These are phyloP conservation scores for Octopus bimaculoides DNA, from an alignment of 1,140 invertebrate genomes.

Conservation along the genomic window DNA sequence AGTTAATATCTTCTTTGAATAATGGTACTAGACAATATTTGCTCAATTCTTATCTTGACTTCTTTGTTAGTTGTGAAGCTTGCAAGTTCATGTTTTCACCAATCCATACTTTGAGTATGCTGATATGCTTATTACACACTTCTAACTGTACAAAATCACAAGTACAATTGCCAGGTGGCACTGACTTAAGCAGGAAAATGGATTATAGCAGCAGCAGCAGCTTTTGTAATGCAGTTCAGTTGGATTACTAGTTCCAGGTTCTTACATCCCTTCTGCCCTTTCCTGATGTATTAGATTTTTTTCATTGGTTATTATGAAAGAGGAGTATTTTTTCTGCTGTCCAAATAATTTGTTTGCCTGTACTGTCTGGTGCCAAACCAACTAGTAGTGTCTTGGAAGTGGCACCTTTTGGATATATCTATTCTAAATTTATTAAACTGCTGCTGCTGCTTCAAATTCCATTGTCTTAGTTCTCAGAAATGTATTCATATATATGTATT, in stretches of 20 bases:
- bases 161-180: too few relatives aligned
- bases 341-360: conserved; percentile 11
- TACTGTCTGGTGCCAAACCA: not conserved
- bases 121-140: too few relatives aligned
- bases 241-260: conserved; percentile 9
- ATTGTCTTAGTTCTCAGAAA: not conserved
- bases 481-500: too few relatives aligned
- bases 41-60: too few relatives aligned
- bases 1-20: too few relatives aligned
- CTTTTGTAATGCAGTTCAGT: conserved; percentile 10
- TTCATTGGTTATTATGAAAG: not conserved
- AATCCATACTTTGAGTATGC: too few relatives aligned
- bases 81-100: too few relatives aligned
- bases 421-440: conserved; percentile 8
- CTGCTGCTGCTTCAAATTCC: conserved; percentile 2
- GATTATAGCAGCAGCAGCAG: not conserved
- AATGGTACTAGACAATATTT: too few relatives aligned
- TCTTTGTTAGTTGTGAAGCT: too few relatives aligned
- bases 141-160: too few relatives aligned
- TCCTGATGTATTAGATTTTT: not conserved
- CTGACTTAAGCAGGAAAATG: too few relatives aligned
- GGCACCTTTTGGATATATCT: not conserved
- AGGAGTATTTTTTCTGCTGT: not conserved
- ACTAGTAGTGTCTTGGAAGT: conserved; percentile 5
- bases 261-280: not conserved